These are phyloP conservation scores for Galagoides demidoff DNA, from an alignment of 2,797 vertebrate genomes.

Conservation along the genomic window DNA sequence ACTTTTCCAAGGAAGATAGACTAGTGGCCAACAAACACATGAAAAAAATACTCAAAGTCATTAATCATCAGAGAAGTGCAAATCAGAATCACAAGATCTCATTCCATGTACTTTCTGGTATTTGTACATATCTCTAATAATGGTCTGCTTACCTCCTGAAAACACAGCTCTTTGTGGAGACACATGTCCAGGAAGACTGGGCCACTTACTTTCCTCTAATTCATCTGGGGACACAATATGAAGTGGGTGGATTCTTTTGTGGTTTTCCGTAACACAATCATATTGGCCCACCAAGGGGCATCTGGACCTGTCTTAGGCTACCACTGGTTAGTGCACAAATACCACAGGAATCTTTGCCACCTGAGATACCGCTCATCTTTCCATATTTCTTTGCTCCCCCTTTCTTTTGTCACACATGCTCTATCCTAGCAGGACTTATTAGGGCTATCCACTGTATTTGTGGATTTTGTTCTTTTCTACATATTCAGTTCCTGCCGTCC, in stretches of 20 bases:
- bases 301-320: neutral
- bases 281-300: neutral
- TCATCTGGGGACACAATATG: neutral
- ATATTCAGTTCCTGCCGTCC: neutral
- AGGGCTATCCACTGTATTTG: neutral
- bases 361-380: neutral
- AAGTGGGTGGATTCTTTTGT: neutral
- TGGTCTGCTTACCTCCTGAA: neutral
- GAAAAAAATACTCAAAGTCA: no score
- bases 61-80: no score
- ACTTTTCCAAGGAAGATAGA: no score
- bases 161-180: neutral
- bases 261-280: neutral
- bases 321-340: neutral
- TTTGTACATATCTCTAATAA: neutral
- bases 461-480: neutral
- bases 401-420: neutral
- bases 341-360: neutral
- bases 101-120: neutral
- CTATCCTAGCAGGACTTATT: neutral
- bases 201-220: neutral
- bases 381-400: neutral
- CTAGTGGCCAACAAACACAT: no score
- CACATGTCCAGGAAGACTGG: rapidly evolving
- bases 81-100: no score